Conservation (phyloP, 1,140 invertebrate genomes). For the Harpegnathos saltator region DNA sequence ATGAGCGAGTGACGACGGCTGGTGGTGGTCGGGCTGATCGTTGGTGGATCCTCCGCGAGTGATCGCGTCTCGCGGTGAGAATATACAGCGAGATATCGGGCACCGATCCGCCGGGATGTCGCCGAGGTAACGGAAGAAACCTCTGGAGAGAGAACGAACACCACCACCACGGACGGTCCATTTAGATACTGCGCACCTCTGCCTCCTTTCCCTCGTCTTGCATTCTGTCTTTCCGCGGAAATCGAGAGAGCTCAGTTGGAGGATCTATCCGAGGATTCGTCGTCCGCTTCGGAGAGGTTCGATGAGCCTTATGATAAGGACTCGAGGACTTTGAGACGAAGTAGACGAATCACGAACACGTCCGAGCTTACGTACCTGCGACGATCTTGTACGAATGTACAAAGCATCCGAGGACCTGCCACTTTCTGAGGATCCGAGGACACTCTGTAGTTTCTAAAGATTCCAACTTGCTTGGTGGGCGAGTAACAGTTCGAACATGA, state of each 20-base stretch:
- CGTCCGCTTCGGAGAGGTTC: not conserved
- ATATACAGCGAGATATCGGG: too few relatives aligned
- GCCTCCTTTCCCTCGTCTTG: not conserved
- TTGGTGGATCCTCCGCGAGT: slow-evolving; percentile 18
- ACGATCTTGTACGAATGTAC: too few relatives aligned
- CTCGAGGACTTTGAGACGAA: not conserved
- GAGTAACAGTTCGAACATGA: too few relatives aligned
- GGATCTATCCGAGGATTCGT: not conserved
- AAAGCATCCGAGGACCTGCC: too few relatives aligned
- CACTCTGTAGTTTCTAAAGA: too few relatives aligned
- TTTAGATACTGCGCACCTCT: slow-evolving; percentile 8
- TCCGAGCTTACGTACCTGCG: too few relatives aligned
- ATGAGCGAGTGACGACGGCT: slow-evolving; percentile 26
- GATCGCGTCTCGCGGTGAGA: not conserved
- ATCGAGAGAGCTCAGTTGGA: slow-evolving; percentile 10
- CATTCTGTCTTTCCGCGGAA: not conserved
- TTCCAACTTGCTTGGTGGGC: too few relatives aligned
- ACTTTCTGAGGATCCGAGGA: too few relatives aligned
- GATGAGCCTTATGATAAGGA: not conserved
- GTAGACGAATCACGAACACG: not conserved
- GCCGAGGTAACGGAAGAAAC: slow-evolving; percentile 28
- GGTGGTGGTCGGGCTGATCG: slow-evolving; percentile 11
- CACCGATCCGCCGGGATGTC: slow-evolving; percentile 21
- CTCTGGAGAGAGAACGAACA: not conserved
- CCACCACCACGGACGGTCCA: slow-evolving; percentile 43